Conservation (phyloP, 2,888 invertebrate genomes). For the Hydroisotoma schaefferi region DNA sequence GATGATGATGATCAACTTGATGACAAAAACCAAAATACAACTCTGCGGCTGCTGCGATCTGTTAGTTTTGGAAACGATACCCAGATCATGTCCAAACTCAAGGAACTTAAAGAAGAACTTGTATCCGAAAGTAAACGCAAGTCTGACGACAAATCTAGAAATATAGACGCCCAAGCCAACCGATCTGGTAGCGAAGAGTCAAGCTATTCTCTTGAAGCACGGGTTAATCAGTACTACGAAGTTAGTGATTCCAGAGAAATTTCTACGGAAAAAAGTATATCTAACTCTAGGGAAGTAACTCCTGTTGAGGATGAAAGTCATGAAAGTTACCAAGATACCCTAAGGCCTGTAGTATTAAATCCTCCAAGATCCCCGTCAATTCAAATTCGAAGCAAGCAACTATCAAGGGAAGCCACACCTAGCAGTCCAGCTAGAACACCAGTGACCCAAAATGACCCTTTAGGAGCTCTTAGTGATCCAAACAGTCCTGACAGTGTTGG, state of each 20-base stretch:
- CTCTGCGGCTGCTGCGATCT: constrained; percentile 53
- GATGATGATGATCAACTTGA: constrained; percentile 25
- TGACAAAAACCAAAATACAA: constrained; percentile 31
- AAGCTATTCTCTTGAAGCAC: constrained; percentile 42
- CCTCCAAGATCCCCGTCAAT: constrained; percentile 34
- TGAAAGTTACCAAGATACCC: constrained; percentile 34
- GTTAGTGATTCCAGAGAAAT: constrained; percentile 2
- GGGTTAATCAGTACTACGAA: constrained; percentile 46
- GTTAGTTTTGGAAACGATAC: constrained; percentile 78
- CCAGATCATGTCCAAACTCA: constrained; percentile 57
- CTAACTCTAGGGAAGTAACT: constrained; percentile 43
- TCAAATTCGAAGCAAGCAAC: constrained; percentile 20
- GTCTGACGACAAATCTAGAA: neutral
- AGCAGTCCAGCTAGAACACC: constrained; percentile 66
- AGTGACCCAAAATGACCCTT: constrained; percentile 85
- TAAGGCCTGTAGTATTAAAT: constrained; percentile 22
- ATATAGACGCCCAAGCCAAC: neutral
- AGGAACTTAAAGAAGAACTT: constrained; percentile 44
- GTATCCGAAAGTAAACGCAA: constrained; percentile 15
- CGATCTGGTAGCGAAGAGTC: constrained; percentile 42
- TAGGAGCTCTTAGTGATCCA: constrained; percentile 68
- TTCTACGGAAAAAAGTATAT: constrained; percentile 22
- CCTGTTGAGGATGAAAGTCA: constrained; percentile 41
- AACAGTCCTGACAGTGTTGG: constrained; percentile 19
- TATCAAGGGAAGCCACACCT: constrained; percentile 55